These are phyloP conservation scores for Scolopax rusticola DNA, from an alignment of 2,797 vertebrate genomes.

Conservation along the genomic window DNA sequence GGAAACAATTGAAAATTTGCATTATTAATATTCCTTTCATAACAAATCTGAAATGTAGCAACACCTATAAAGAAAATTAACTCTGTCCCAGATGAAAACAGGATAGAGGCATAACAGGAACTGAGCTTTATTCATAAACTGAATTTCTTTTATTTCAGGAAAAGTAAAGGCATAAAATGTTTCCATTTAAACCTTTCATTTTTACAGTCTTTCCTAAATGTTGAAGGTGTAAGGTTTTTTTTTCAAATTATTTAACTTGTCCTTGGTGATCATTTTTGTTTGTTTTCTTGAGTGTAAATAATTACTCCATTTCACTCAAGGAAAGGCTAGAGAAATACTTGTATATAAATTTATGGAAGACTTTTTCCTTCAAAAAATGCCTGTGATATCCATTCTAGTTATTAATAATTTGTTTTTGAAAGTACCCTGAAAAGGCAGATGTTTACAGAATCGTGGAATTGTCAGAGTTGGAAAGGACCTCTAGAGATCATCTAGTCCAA, in stretches of 20 bases:
- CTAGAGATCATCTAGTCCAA: too few species aligned
- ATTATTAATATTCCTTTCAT: neutral
- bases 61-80: neutral
- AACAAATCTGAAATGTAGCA: neutral
- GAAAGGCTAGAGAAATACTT: neutral
- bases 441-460: neutral
- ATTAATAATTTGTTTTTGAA: neutral
- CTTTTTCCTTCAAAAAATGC: neutral
- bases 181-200: neutral
- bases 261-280: neutral
- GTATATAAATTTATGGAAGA: neutral
- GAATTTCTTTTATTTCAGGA: neutral
- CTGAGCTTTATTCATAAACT: neutral
- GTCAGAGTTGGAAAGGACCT: too few species aligned
- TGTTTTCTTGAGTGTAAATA: neutral
- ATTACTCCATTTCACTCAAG: neutral
- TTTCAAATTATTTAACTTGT: neutral
- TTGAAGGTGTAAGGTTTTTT: neutral
- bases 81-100: neutral
- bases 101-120: neutral
- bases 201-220: neutral
- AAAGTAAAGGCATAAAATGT: neutral
- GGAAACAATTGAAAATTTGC: neutral
- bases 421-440: neutral
- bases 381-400: neutral